Evolutionary conservation across 2,888 invertebrate genomes (phyloP), one percentile per base, ranked within the genome.

Genomic region (Mythimna albipuncta): DNA sequence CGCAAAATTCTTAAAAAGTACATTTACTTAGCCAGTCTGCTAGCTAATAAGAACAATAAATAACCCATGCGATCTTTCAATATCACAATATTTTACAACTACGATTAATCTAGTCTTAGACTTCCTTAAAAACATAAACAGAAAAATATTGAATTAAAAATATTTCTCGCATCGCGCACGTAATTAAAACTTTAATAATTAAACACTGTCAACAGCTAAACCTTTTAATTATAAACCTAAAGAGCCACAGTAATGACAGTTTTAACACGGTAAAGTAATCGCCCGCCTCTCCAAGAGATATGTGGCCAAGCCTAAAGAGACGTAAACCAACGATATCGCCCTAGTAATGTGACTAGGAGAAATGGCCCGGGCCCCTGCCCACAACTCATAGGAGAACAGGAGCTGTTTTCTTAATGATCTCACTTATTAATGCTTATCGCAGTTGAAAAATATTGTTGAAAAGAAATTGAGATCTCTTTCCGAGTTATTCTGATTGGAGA

Each of bases 361-460:
- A 71, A 87, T 87, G 32, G 52, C 38, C 68, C 50, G 57, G 35
- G 47, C 10, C 32, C 19, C 61, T 41, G 64, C 38, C 70, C 47
- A 68, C 82, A 76, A 64, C 67, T 86, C 80, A 79, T 75, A 70
- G 62, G 57, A 67, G 57, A 74, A 82, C 84, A 63, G 87, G 26
- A 86, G 87, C 86, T 81, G 85, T 87, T 70, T 57, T 57, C 73
- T 79, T 85, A 86, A 85, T 82, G 66, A 66, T 38, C 10, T 50
- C 77, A 84, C 87, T 81, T 76, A 69, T 82, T 67, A 75, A 16
- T 47, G 52, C 67, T 78, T 84, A 76, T 82, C 73, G 38, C 11
- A 10, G 32, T 67, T 52, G 77, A 73, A 64, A 55, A 64, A 64
- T 68, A 38, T 64, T 26, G 52, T 57, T 57, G 38, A 21, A 55